phyloP scores from a whole-genome alignment of 2,888 invertebrate species.

The Drosophila rellima region DNA sequence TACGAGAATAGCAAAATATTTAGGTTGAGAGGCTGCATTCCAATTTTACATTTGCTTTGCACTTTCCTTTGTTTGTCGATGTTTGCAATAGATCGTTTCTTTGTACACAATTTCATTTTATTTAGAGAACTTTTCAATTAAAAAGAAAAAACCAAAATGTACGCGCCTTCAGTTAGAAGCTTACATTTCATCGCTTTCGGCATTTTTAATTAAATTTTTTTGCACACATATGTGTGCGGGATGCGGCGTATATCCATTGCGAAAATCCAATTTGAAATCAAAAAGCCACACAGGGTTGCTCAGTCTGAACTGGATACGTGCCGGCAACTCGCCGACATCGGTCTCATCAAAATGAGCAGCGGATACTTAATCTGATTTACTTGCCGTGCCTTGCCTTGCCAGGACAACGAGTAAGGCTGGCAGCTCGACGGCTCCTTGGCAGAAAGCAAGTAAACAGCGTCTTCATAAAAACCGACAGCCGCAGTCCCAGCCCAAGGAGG shows the following conservation, averaged over 20 bases:
- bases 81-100: constrained; percentile 8
- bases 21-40: not conserved
- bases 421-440: constrained; percentile 47
- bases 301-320: constrained; percentile 36
- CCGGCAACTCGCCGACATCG: constrained; percentile 17
- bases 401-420: constrained; percentile 29
- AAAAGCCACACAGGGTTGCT: constrained; percentile 55
- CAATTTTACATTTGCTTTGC: not conserved
- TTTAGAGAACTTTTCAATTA: not conserved
- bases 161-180: constrained; percentile 16
- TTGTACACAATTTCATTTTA: constrained; percentile 11
- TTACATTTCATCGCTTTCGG: constrained; percentile 36
- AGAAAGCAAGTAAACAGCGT: constrained; percentile 74
- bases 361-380: constrained; percentile 82
- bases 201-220: constrained; percentile 55
- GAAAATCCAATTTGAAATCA: constrained; percentile 73
- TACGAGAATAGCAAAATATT: not conserved
- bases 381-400: constrained; percentile 42
- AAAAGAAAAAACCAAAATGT: constrained; percentile 4
- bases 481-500: constrained; percentile 18
- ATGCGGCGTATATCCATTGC: constrained; percentile 52
- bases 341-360: constrained; percentile 79
- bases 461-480: constrained; percentile 72
- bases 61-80: constrained; percentile 6
- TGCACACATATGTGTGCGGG: constrained; percentile 21